Base-by-base conservation (phyloP, 2,113 vertebrate genomes). In the Macroglossus sobrinus region DNA sequence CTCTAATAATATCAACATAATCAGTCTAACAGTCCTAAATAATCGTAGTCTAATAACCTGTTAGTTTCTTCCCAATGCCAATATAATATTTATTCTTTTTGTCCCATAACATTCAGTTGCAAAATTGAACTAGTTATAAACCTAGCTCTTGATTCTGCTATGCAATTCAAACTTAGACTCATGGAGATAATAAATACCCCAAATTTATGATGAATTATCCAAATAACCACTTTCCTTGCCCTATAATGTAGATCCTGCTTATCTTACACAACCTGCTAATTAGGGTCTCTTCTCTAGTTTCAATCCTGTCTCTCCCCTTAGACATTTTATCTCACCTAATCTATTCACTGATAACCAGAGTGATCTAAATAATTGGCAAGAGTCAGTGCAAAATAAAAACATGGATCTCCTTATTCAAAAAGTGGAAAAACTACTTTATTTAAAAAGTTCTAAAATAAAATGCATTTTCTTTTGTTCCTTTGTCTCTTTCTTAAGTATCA, bases 121-220 rank as follows among this genome's bases (percentile, higher is more conserved):
- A 78, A 88, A 92, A 96, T 19, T 78, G 72, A 97, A 50, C 22
- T 91, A 90, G 11, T 75, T 94, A 26, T 76, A 59, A 53, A 35
- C 72, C 72, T 96, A 53, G 72, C n/a, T 92, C 61, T 93, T 81
- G 8, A 89, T 91, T 5, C 30, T 88, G 7, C 14, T 91, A 11
- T 71, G 57, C 26, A 85, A 68, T 28, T 79, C 21, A 47, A 2
- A 84, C 22, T 93, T 38, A 80, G 43, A 14, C 19, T 71, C n/a
- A 64, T 18, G 28, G 30, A 71, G 47, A 78, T 91, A 95, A 97
- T 85, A 92, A 92, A 61, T 76, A 88, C 26, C 4, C 8, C 40
- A 91, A 84, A 59, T 91, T 81, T 93, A 91, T 66, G 47, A 80
- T 45, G 45, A 80, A 19, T 85, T 91, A 74, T 82, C 45, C 66